These are phyloP conservation scores for Phenganax marumi DNA, from an alignment of 92 coral and sea anemone species.

Conservation along the genomic window DNA sequence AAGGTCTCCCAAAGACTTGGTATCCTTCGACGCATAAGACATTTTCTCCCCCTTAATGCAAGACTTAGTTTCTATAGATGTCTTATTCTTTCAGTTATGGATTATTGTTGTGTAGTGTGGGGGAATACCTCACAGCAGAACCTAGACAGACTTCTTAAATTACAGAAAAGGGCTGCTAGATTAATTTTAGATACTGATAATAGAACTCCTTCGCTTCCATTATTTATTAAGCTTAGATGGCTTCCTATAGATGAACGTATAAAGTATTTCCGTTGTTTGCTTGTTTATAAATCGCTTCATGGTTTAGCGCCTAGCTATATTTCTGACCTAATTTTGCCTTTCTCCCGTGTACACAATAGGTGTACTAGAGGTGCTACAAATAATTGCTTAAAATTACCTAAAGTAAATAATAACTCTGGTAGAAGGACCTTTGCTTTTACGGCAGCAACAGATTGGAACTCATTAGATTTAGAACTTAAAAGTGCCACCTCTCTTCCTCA, in stretches of 20 bases:
- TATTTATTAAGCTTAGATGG: constrained; percentile 41
- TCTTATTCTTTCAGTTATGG: constrained; percentile 23
- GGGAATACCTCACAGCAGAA: constrained; percentile 47
- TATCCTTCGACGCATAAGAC: constrained; percentile 40
- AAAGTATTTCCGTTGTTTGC: constrained; percentile 20
- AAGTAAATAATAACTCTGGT: constrained; percentile 24
- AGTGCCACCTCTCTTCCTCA: constrained; percentile 18
- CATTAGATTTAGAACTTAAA: constrained; percentile 1
- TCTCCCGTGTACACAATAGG: constrained; percentile 8
- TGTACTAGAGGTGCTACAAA: too few species aligned
- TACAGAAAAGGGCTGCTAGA: constrained; percentile 44
- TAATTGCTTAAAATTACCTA: constrained; percentile 14
- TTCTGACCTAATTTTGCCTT: constrained; percentile 16
- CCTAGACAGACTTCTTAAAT: constrained; percentile 21
- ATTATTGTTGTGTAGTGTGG: constrained; percentile 45
- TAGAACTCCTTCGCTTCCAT: constrained; percentile 28
- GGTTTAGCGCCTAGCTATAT: constrained; percentile 22
- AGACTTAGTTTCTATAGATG: constrained; percentile 22
- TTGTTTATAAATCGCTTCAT: constrained; percentile 15
- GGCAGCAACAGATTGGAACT: background rate
- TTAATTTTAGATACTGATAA: constrained; percentile 39
- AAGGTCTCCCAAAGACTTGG: constrained; percentile 41
- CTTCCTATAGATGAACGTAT: constrained; percentile 37
- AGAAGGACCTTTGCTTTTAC: constrained; percentile 2
- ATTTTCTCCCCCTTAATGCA: constrained; percentile 35